Evolutionary conservation across 1,140 invertebrate genomes (phyloP).

Genomic region (Neocloeon triangulifer): DNA sequence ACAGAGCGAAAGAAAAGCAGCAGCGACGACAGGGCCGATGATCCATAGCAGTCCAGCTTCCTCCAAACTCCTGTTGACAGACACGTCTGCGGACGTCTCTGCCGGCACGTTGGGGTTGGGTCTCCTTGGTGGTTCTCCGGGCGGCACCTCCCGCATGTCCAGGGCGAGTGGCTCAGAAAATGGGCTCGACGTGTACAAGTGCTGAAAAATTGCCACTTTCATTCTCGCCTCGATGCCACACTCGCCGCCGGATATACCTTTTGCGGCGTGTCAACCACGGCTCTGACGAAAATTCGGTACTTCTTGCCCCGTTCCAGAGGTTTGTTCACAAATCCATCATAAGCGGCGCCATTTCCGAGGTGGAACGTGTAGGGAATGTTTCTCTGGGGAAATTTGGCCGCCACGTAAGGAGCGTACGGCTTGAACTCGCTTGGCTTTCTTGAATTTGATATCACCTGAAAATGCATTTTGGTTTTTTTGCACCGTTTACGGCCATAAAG

Average conservation of each 20-base stretch:
- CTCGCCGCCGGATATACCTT: no score
- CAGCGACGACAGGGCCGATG: constrained; percentile 57
- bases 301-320: constrained; percentile 57
- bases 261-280: constrained; percentile 83
- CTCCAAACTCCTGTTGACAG: constrained; percentile 48
- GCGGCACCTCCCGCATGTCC: constrained; percentile 70
- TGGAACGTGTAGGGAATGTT: constrained; percentile 81
- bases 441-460: constrained; percentile 33
- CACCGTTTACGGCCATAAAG: no score
- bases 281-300: constrained; percentile 82
- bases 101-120: constrained; percentile 53
- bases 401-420: constrained; percentile 58
- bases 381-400: constrained; percentile 76
- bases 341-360: constrained; percentile 66
- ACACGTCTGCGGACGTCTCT: constrained; percentile 34
- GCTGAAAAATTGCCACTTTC: constrained; percentile 19
- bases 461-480: constrained; percentile 6
- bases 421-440: constrained; percentile 28
- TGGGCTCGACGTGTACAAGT: constrained; percentile 84
- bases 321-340: constrained; percentile 73
- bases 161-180: constrained; percentile 73
- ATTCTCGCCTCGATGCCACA: no score
- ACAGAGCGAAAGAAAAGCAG: constrained; percentile 47
- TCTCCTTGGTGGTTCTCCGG: constrained; percentile 61
- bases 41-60: constrained; percentile 74